phyloP scores from a whole-genome alignment of 2,888 invertebrate genomes.

The Smittia aterrima region DNA sequence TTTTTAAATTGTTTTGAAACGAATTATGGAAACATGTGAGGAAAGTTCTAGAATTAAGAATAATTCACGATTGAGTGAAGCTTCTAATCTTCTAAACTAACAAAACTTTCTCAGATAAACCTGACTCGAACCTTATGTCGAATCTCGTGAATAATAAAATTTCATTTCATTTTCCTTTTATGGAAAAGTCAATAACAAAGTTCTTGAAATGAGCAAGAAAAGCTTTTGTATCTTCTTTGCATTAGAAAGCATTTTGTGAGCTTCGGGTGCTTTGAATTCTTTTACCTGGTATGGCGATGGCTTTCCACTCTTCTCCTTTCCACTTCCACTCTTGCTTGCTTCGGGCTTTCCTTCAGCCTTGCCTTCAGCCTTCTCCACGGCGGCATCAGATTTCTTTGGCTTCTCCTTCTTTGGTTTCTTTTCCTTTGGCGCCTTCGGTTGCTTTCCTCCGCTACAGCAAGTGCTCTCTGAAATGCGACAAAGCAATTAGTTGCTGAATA shows the following conservation, averaged over 20 bases:
- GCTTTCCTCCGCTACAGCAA: conserved; percentile 70
- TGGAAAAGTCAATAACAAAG: too few relatives aligned
- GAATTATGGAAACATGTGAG: too few relatives aligned
- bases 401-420: conserved; percentile 65
- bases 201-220: neutral
- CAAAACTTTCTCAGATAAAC: too few relatives aligned
- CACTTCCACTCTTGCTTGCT: conserved; percentile 52
- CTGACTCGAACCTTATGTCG: too few relatives aligned
- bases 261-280: neutral
- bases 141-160: too few relatives aligned
- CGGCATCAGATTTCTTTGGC: conserved; percentile 64
- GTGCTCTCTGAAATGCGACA: conserved; percentile 64
- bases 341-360: conserved; percentile 46
- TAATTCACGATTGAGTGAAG: too few relatives aligned
- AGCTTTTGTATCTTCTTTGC: neutral
- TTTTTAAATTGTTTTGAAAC: too few relatives aligned
- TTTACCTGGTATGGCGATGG: conserved; percentile 67
- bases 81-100: too few relatives aligned
- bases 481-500: neutral
- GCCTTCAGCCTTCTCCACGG: conserved; percentile 54
- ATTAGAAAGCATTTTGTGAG: too few relatives aligned
- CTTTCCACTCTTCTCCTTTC: conserved; percentile 59
- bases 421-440: conserved; percentile 65
- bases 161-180: too few relatives aligned
- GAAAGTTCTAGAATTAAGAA: too few relatives aligned